phyloP scores from a whole-genome alignment of 2,888 invertebrate species.

The Leucophenga maculata region DNA sequence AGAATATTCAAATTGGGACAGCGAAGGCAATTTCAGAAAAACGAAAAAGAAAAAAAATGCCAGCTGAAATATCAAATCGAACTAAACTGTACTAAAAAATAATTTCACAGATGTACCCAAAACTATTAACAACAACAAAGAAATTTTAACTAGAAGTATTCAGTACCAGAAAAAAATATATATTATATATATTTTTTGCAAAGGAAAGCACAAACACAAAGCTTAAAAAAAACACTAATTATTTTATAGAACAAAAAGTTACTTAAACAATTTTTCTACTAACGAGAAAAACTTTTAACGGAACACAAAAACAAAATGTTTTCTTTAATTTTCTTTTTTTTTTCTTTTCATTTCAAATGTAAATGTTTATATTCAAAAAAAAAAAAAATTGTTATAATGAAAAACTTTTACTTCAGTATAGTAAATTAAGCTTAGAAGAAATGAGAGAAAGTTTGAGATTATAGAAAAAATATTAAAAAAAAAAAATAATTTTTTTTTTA shows the following conservation, averaged over 20 bases:
- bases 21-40: neutral
- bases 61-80: neutral
- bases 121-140: neutral
- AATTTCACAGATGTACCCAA: neutral
- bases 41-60: no score
- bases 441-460: neutral
- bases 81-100: neutral
- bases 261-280: neutral
- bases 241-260: conserved; percentile 24
- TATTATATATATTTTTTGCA: neutral
- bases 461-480: conserved; percentile 6
- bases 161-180: conserved; percentile 16
- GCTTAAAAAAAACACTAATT: neutral
- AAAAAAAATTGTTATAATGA: conserved; percentile 44
- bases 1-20: neutral
- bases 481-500: conserved; percentile 33
- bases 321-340: conserved; percentile 45
- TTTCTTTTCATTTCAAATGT: conserved; percentile 48
- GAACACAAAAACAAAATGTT: conserved; percentile 40
- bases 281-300: conserved; percentile 38
- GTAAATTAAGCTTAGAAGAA: conserved; percentile 47
- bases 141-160: conserved; percentile 7
- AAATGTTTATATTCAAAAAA: neutral
- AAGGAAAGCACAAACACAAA: neutral
- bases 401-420: conserved; percentile 63